phyloP scores from a whole-genome alignment of 2,113 vertebrate genomes.

The Megaceryle maxima region DNA sequence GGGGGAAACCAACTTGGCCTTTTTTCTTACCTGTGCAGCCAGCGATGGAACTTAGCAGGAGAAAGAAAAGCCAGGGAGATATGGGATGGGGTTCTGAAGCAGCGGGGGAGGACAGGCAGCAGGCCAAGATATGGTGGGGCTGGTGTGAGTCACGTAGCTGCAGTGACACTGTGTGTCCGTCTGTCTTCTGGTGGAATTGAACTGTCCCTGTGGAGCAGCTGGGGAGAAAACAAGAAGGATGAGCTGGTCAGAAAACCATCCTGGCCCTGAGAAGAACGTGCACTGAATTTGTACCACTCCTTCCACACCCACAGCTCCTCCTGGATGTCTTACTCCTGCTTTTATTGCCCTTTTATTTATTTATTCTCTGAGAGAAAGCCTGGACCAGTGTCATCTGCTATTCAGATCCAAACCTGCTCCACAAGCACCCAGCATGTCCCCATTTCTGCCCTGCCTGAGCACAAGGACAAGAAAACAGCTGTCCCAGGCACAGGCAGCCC shows the following conservation, averaged over 20 bases:
- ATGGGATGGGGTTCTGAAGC: no score
- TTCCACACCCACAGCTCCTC: background rate
- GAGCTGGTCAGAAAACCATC: background rate
- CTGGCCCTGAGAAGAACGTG: background rate
- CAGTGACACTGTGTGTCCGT: background rate
- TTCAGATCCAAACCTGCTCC: background rate
- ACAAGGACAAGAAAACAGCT: background rate
- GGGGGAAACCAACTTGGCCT: background rate
- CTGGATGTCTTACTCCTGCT: background rate
- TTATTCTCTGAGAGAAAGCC: background rate
- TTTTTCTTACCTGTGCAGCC: background rate
- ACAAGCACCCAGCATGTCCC: background rate
- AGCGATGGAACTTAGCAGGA: no score
- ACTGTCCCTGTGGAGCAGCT: background rate
- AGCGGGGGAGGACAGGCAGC: background rate
- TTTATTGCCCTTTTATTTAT: background rate
- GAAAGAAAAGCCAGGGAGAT: no score
- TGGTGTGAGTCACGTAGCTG: background rate
- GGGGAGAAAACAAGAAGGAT: background rate
- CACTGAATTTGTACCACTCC: background rate
- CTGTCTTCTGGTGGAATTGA: background rate
- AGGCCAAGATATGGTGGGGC: accelerated
- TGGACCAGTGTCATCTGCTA: no score
- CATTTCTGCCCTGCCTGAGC: background rate
- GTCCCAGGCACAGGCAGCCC: accelerated